Evolutionary conservation across 1,140 invertebrate genomes (phyloP).

Genomic region (Bombus waltoni): DNA sequence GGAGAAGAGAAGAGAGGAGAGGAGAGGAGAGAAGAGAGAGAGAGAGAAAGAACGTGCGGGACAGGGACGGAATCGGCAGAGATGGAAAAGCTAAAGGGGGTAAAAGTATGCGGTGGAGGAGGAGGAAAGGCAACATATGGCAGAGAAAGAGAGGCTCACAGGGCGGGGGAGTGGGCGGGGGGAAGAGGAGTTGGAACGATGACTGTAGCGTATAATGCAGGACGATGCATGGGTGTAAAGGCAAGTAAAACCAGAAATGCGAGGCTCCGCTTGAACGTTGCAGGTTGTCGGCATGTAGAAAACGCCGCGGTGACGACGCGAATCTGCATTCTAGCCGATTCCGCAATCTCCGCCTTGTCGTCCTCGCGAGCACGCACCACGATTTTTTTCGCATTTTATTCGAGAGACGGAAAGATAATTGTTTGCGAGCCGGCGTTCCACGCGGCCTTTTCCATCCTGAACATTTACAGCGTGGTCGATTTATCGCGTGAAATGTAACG

Average conservation of each 20-base stretch:
- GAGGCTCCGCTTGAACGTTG: conserved; percentile 38
- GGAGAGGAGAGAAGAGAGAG: background rate
- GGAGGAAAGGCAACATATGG: conserved; percentile 15
- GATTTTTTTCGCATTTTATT: background rate
- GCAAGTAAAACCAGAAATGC: conserved; percentile 60
- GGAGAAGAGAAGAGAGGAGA: background rate
- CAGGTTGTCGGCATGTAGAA: conserved; percentile 48
- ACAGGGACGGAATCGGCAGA: too few relatives aligned
- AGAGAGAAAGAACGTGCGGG: background rate
- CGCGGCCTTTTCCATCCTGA: background rate
- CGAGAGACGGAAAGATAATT: conserved; percentile 14
- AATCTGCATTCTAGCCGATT: conserved; percentile 58
- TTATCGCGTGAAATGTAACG: too few relatives aligned
- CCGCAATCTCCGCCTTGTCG: conserved; percentile 52
- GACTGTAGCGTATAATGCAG: conserved; percentile 58
- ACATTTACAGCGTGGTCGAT: background rate
- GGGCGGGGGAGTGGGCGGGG: background rate
- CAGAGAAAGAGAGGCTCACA: conserved; percentile 8
- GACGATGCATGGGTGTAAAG: conserved; percentile 61
- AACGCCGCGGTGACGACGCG: conserved; percentile 39
- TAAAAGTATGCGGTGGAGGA: conserved; percentile 38
- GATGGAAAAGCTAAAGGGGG: conserved; percentile 8
- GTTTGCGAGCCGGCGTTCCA: background rate
- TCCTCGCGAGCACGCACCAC: conserved; percentile 40
- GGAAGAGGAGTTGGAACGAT: conserved; percentile 28